A percentile compares a stretch with the other conserved stretches of the same genome.
Evolutionary conservation across 2,888 invertebrate species (phyloP).

Genomic region (Rhagonycha lutea): DNA sequence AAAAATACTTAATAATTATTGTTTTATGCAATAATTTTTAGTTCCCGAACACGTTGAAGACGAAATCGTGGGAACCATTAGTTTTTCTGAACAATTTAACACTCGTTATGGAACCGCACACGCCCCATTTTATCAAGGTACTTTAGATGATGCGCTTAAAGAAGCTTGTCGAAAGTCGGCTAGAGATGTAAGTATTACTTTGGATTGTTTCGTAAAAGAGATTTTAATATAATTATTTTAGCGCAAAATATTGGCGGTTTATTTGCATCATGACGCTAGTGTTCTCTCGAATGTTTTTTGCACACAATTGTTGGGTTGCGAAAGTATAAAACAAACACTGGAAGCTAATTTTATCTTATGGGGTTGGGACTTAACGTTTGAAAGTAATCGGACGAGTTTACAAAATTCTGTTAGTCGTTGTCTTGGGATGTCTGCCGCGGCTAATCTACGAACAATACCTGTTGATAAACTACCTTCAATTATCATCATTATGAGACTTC

Average conservation of each 20-base stretch:
- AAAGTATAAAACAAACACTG: slow-evolving; percentile 87
- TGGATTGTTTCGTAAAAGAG: not conserved
- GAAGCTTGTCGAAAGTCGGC: slow-evolving; percentile 89
- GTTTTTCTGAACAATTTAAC: slow-evolving; percentile 85
- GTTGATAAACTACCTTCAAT: slow-evolving; percentile 87
- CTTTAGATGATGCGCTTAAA: slow-evolving; percentile 86
- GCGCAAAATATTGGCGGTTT: slow-evolving; percentile 91
- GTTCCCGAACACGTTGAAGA: slow-evolving; percentile 87
- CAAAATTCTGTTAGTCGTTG: slow-evolving; percentile 74
- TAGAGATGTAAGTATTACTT: slow-evolving; percentile 71
- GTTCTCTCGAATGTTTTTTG: slow-evolving; percentile 97
- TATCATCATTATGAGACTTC: slow-evolving; percentile 84
- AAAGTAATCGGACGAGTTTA: slow-evolving; percentile 81
- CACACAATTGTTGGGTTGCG: slow-evolving; percentile 89
- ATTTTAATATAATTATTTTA: slow-evolving; percentile 53
- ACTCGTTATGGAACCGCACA: slow-evolving; percentile 84
- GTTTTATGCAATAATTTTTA: slow-evolving; percentile 47
- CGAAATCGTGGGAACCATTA: slow-evolving; percentile 82
- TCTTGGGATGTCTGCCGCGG: slow-evolving; percentile 81
- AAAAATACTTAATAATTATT: not conserved
- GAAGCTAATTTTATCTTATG: slow-evolving; percentile 90
- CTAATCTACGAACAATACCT: slow-evolving; percentile 83
- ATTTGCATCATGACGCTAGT: slow-evolving; percentile 95
- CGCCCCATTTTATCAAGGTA: slow-evolving; percentile 90
- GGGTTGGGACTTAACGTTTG: slow-evolving; percentile 96